These are phyloP conservation scores for Amniataba percoides DNA, from an alignment of 2,797 vertebrate genomes.

Conservation along the genomic window DNA sequence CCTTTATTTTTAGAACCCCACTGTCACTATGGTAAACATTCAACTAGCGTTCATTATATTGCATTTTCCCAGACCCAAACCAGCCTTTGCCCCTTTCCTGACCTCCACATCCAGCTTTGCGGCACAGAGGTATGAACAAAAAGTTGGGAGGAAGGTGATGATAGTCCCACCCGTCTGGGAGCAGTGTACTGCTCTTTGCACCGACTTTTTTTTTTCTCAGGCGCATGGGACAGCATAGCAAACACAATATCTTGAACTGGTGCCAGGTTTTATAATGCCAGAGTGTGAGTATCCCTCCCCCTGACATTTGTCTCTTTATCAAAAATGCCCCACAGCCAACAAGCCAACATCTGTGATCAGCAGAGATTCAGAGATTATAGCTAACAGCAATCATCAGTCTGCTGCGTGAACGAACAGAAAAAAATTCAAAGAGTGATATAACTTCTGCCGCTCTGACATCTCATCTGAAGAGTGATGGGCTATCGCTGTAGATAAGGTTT, in stretches of 20 bases:
- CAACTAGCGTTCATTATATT: constrained; percentile 48
- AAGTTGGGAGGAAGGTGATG: constrained; percentile 44
- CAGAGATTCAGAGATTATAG: constrained; percentile 73
- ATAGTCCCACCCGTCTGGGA: constrained; percentile 39
- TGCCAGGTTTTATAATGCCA: constrained; percentile 69
- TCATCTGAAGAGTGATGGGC: constrained; percentile 52
- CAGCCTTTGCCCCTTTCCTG: constrained; percentile 26
- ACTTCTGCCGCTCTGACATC: constrained; percentile 45
- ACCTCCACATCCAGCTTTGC: constrained; percentile 40
- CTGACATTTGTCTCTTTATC: constrained; percentile 81
- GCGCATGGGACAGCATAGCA: constrained; percentile 61
- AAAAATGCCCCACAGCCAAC: constrained; percentile 75
- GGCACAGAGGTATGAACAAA: constrained; percentile 33
- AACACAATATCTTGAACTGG: constrained; percentile 70
- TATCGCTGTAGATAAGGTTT: constrained; percentile 33
- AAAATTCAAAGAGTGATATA: constrained; percentile 55
- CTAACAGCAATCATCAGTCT: constrained; percentile 71
- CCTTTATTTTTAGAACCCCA: constrained; percentile 68
- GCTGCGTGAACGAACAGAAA: constrained; percentile 47
- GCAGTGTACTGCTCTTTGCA: constrained; percentile 43
- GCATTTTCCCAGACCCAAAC: constrained; percentile 34
- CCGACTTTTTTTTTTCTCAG: constrained; percentile 38
- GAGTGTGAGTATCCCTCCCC: constrained; percentile 63
- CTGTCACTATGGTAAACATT: constrained; percentile 51
- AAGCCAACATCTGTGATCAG: constrained; percentile 79